A percentile compares a stretch with the other conserved stretches of the same genome.
Conservation (phyloP, 1,140 invertebrate genomes). For the Kradibia gibbosae region DNA sequence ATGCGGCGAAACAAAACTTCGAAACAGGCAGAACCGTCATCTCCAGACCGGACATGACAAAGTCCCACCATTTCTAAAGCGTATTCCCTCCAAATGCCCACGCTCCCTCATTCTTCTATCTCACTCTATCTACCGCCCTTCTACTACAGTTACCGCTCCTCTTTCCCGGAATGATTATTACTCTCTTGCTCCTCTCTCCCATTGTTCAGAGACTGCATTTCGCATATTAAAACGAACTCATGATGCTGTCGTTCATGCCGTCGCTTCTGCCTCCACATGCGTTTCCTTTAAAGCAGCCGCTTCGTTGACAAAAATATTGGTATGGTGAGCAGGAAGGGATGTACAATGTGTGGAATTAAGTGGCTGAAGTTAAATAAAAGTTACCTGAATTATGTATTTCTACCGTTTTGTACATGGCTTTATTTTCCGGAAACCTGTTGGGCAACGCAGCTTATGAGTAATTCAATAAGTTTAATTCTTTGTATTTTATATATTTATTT, state of each 20-base stretch:
- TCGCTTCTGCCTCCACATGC: not conserved
- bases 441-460: too few species aligned
- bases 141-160: not conserved
- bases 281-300: not conserved
- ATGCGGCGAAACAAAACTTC: constrained; percentile 55
- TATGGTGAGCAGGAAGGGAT: too few species aligned
- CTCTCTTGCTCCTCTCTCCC: constrained; percentile 51
- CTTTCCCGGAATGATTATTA: constrained; percentile 42
- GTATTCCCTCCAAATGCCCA: constrained; percentile 40
- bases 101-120: constrained; percentile 33
- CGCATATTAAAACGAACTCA: constrained; percentile 60
- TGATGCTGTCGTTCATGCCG: not conserved
- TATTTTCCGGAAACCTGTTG: too few species aligned
- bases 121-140: too few species aligned
- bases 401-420: too few species aligned
- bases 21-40: constrained; percentile 65
- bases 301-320: not conserved
- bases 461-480: too few species aligned
- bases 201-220: constrained; percentile 61
- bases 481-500: too few species aligned
- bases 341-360: too few species aligned
- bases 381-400: not conserved
- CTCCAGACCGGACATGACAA: constrained; percentile 66
- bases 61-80: constrained; percentile 55
- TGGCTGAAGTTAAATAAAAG: not conserved